Evolutionary conservation across 2,888 invertebrate genomes (phyloP).

Genomic region (Lordiphosa andalusiaca): DNA sequence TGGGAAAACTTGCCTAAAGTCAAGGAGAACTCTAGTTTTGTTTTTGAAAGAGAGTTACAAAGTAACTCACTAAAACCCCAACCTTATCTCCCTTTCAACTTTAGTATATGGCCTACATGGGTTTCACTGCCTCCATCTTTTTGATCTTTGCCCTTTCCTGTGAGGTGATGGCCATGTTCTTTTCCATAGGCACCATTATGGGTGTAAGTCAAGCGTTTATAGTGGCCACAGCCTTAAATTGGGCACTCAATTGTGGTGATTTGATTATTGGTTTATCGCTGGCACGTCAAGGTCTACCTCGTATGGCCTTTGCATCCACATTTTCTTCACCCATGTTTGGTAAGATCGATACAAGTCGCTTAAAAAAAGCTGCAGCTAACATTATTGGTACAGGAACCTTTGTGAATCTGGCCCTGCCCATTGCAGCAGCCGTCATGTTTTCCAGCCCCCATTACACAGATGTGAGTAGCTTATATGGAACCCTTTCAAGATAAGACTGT

Average conservation of each 20-base stretch:
- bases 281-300: conserved; percentile 83
- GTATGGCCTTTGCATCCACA: conserved; percentile 86
- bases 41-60: too few relatives aligned
- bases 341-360: conserved; percentile 57
- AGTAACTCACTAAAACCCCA: background rate
- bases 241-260: conserved; percentile 83
- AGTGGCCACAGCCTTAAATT: conserved; percentile 84
- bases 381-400: background rate
- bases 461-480: background rate
- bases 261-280: conserved; percentile 83
- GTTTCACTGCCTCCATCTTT: conserved; percentile 78
- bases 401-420: conserved; percentile 15
- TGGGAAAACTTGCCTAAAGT: too few relatives aligned
- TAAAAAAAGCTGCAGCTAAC: too few relatives aligned
- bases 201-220: conserved; percentile 83
- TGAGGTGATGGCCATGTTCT: conserved; percentile 83
- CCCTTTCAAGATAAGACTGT: background rate
- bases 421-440: background rate
- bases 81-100: background rate
- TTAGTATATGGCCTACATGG: conserved; percentile 32
- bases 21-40: too few relatives aligned
- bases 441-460: background rate
- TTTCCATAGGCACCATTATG: conserved; percentile 83
- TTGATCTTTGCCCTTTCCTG: conserved; percentile 84
- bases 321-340: conserved; percentile 86